Base-by-base conservation (phyloP, 2,888 invertebrate species). In the Idaea dimidiata region DNA sequence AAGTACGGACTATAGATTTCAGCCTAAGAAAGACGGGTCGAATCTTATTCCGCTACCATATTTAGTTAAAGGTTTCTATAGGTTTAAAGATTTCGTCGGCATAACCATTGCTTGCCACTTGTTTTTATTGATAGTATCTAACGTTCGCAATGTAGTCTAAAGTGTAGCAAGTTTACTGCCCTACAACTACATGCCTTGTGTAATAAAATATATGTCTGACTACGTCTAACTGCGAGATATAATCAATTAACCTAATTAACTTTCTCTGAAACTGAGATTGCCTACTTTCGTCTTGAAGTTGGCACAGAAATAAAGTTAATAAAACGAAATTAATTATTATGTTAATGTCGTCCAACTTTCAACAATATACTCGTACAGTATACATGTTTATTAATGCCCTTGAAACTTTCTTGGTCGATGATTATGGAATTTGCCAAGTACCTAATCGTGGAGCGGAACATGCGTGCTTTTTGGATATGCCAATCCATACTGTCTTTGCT, bases 391-490 rank as follows among this genome's bases (percentile, higher is more conserved):
- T 54, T n/a, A 62, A 62, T 58, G 62, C 65, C 65, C 65, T 65
- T 65, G 57, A 59, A 33, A 63, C 65, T 65, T 65, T 65, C 65
- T 62, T 61, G 57, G 60, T 62, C 4, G 60, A 65, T 62, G 54
- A 57, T 32, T 60, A 60, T 65, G 54, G 60, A 62, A 65, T 60
- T 16, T 53, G 32, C 16, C 7, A 24, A 17, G 58, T 56, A 33
- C 10, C 18, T 24, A 17, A 10, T 43, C 43, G 43, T 43, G 43
- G 43, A 43, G 43, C 43, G 43, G 10, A 43, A 43, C 43, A 14
- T 43, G 10, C 43, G 43, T 43, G 43, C 14, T 6, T 10, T 43
- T 24, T 24, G 24, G 24, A 24, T 54, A 62, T 43, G 43, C 43
- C 7, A 43, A 43, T 43, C n/a, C n/a, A n/a, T n/a, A n/a, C n/a